Percentiles rank a stretch among this genome's conserved stretches.
Conservation (phyloP, 2,797 vertebrate genomes). For the Girardinus metallicus region DNA sequence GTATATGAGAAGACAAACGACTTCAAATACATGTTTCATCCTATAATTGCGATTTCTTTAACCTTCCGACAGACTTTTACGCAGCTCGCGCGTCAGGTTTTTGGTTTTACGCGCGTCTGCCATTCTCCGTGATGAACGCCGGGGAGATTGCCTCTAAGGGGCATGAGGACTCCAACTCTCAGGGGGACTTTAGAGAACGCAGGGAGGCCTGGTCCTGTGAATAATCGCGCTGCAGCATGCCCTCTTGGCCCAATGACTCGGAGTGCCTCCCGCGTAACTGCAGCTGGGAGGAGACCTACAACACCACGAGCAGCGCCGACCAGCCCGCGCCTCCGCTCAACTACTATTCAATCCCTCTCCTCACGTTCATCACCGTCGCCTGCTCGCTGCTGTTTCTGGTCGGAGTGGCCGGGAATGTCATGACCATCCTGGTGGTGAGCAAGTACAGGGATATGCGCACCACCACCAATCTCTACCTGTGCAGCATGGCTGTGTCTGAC, state of each 20-base stretch:
- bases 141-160: slow-evolving; percentile 13
- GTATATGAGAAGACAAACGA: neutral
- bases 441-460: slow-evolving; percentile 95
- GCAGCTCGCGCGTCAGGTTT: slow-evolving; percentile 7
- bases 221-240: slow-evolving; percentile 73
- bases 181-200: slow-evolving; percentile 32
- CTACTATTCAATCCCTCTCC: slow-evolving; percentile 88
- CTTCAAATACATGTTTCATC: neutral
- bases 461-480: slow-evolving; percentile 97
- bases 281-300: slow-evolving; percentile 77
- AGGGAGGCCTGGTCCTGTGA: slow-evolving; percentile 54
- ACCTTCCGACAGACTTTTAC: neutral
- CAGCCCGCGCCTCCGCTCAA: slow-evolving; percentile 70
- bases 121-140: slow-evolving; percentile 25
- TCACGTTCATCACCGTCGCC: slow-evolving; percentile 87
- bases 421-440: slow-evolving; percentile 93
- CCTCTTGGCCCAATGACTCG: slow-evolving; percentile 68
- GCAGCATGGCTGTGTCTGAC: slow-evolving; percentile 98
- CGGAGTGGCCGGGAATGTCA: slow-evolving; percentile 90
- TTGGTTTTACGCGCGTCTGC: slow-evolving; percentile 52
- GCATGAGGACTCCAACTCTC: slow-evolving; percentile 39
- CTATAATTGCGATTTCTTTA: neutral
- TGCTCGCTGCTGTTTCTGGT: slow-evolving; percentile 90
- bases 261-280: slow-evolving; percentile 79
- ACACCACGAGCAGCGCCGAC: slow-evolving; percentile 50